Base-by-base conservation (phyloP, 2,888 invertebrate species). In the Eulithis prunata region DNA sequence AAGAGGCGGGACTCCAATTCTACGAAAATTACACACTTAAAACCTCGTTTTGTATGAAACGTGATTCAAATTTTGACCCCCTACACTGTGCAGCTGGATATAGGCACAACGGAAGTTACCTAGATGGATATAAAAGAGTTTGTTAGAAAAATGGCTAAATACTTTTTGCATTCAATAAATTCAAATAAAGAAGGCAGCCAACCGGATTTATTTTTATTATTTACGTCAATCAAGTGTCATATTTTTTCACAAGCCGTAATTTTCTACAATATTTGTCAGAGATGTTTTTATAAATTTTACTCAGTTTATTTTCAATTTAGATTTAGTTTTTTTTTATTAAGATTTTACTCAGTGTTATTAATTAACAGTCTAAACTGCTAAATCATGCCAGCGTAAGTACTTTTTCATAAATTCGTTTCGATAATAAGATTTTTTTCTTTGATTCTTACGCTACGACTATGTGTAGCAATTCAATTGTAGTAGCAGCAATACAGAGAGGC, bases 361-460 rank as follows among this genome's bases (percentile, higher is more conserved):
- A 66, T 49, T 65, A 69, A 28, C 71, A 32, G 21, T 70, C 79
- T 74, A 41, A 57, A 71, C 68, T 72, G 60, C 74, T 69, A 90
- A 91, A 91, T 90, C 77, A 92, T 92, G 92, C 88, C 90, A 69
- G 91, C 89, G 92, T 91, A 76, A 92, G 91, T 88, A 73, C 5
- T 54, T 14, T 41, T 14, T 47, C 13, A 46, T 12, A 45, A n/a
- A 12, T 45, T 21, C 21, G 21, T 1, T 21, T 21, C 21, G 21
- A 21, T 21, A 21, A 21, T 21, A 21, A 21, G 21, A 1, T 21
- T 21, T 21, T 21, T 21, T 21, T 21, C 21, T 2, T 21, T 21
- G 21, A 21, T 21, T 21, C 21, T 21, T 21, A 21, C 21, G 21
- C 21, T 1, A 21, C 21, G 1, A 21, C 21, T 21, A 21, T 21